These are phyloP conservation scores for Megamerina dolium DNA, from an alignment of 2,888 invertebrate species.

Conservation along the genomic window DNA sequence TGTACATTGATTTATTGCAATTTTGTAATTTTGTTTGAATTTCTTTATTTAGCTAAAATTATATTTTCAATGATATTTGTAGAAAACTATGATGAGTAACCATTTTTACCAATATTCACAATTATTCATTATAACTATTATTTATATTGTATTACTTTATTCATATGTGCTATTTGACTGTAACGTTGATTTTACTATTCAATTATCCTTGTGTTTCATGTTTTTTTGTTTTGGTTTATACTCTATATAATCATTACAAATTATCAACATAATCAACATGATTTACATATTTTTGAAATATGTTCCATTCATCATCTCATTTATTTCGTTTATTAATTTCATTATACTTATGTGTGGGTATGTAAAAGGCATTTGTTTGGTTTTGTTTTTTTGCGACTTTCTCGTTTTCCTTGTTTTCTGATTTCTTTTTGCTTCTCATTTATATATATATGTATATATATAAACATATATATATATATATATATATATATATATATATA, in stretches of 20 bases:
- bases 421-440: background rate
- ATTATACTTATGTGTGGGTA: slow-evolving; percentile 19
- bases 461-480: slow-evolving; percentile 1
- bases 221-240: too few relatives aligned
- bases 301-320: slow-evolving; percentile 7
- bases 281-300: slow-evolving; percentile 21
- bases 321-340: slow-evolving; percentile 2
- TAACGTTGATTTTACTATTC: background rate
- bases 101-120: too few relatives aligned
- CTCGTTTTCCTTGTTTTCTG: slow-evolving; percentile 2
- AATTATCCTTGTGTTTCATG: background rate
- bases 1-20: slow-evolving; percentile 31
- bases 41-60: slow-evolving; percentile 30
- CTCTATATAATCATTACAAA: slow-evolving; percentile 10
- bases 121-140: too few relatives aligned
- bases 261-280: slow-evolving; percentile 31
- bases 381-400: slow-evolving; percentile 24
- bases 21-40: slow-evolving; percentile 12
- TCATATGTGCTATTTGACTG: too few relatives aligned
- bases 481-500: slow-evolving; percentile 1
- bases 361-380: slow-evolving; percentile 42
- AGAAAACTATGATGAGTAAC: too few relatives aligned
- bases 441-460: slow-evolving; percentile 1
- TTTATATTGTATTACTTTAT: background rate
- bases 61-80: background rate